phyloP scores from a whole-genome alignment of 2,113 vertebrate genomes.

The Brevimyrus niger region DNA sequence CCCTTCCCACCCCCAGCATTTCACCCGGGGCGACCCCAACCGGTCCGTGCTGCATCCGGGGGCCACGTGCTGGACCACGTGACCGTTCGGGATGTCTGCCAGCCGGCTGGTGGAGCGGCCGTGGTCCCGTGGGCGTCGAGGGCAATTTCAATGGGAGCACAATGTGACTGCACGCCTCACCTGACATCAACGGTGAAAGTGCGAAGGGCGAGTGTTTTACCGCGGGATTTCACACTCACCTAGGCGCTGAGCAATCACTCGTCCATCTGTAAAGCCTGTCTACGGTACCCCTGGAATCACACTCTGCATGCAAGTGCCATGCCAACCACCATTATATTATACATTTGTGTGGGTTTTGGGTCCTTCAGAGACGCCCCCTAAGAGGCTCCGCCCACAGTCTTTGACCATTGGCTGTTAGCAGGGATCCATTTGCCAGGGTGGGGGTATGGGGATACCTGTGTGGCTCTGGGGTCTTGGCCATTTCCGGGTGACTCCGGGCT shows the following conservation, averaged over 20 bases:
- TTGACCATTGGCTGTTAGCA: not conserved
- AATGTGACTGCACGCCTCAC: not conserved
- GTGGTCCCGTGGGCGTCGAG: not conserved
- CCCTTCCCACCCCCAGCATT: not conserved
- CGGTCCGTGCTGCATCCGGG: not conserved
- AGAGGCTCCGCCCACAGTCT: not conserved
- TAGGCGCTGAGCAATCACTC: not conserved
- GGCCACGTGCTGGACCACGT: not conserved
- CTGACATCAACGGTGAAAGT: not conserved
- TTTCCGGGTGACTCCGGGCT: conserved; percentile 42
- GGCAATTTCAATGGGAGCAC: not conserved
- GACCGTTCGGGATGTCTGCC: not conserved
- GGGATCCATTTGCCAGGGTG: not conserved
- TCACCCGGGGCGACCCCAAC: not conserved
- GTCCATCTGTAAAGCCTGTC: not conserved
- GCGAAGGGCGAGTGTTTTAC: not conserved
- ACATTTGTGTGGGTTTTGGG: not conserved
- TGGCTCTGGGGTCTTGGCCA: conserved; percentile 30
- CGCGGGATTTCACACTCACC: not conserved
- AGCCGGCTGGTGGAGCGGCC: not conserved
- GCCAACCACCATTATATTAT: not conserved
- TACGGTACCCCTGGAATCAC: not conserved
- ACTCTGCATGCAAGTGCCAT: not conserved
- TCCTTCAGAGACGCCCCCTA: not conserved
- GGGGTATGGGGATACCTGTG: conserved; percentile 47